These are phyloP conservation scores for Bradynema listronoti DNA, from an alignment of 1,140 invertebrate genomes.

Conservation along the genomic window DNA sequence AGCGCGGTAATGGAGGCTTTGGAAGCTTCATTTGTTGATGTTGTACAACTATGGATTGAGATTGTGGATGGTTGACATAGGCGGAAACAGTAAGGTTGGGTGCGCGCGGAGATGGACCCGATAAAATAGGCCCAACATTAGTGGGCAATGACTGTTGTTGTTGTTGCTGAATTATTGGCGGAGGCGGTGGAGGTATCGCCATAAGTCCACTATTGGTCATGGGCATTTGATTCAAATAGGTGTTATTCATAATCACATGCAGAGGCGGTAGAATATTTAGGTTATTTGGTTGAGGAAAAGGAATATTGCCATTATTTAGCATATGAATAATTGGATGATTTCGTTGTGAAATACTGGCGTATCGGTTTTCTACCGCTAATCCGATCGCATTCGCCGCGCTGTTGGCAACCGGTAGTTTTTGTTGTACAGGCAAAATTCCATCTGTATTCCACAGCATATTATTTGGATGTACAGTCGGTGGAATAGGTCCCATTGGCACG, in stretches of 20 bases:
- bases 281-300: too few species aligned
- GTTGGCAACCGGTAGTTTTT: too few species aligned
- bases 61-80: neutral
- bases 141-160: constrained; percentile 3
- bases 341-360: too few species aligned
- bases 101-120: neutral
- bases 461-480: neutral
- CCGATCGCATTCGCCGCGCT: too few species aligned
- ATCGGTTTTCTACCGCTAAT: too few species aligned
- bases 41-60: neutral
- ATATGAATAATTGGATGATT: too few species aligned
- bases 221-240: too few species aligned
- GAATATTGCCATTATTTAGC: too few species aligned
- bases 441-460: neutral
- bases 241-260: too few species aligned
- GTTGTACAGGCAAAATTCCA: neutral
- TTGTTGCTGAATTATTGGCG: neutral
- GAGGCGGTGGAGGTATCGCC: neutral
- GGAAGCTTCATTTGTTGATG: constrained; percentile 4
- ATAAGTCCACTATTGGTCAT: too few species aligned
- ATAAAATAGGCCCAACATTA: too few species aligned
- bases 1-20: constrained; percentile 1
- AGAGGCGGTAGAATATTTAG: too few species aligned
- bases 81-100: neutral
- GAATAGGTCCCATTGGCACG: neutral